These are phyloP conservation scores for Eilema sororculum DNA, from an alignment of 2,888 invertebrate genomes.

Conservation along the genomic window DNA sequence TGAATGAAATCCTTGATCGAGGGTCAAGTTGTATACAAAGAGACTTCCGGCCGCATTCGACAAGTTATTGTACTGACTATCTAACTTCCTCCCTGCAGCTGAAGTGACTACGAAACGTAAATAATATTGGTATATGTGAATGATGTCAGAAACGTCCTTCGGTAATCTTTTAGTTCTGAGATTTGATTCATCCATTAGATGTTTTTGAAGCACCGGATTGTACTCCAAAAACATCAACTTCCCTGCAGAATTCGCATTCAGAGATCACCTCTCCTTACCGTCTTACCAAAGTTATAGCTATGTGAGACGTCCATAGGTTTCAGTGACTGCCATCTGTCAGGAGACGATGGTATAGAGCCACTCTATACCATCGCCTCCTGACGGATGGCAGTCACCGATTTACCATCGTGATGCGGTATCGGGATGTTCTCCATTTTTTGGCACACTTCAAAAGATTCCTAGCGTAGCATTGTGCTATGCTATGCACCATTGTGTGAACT, in stretches of 20 bases:
- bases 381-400: too few relatives aligned
- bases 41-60: constrained; percentile 39
- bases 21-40: constrained; percentile 38
- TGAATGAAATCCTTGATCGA: constrained; percentile 49
- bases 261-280: background rate
- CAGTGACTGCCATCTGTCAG: too few relatives aligned
- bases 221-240: background rate
- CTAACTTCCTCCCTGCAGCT: constrained; percentile 17
- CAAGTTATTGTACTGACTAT: constrained; percentile 17
- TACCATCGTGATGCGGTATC: too few relatives aligned
- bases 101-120: constrained; percentile 10
- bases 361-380: too few relatives aligned
- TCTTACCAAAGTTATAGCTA: too few relatives aligned
- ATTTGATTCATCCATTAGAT: background rate
- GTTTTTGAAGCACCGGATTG: background rate
- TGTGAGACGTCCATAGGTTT: too few relatives aligned
- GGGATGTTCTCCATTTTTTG: too few relatives aligned
- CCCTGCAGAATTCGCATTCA: background rate
- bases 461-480: too few relatives aligned
- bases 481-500: background rate
- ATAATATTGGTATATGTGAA: background rate
- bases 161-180: background rate
- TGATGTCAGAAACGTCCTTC: background rate
- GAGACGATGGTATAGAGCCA: too few relatives aligned
- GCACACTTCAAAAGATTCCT: too few relatives aligned